phyloP scores from a whole-genome alignment of 2,888 invertebrate species.

The Physocephala rufipes region DNA sequence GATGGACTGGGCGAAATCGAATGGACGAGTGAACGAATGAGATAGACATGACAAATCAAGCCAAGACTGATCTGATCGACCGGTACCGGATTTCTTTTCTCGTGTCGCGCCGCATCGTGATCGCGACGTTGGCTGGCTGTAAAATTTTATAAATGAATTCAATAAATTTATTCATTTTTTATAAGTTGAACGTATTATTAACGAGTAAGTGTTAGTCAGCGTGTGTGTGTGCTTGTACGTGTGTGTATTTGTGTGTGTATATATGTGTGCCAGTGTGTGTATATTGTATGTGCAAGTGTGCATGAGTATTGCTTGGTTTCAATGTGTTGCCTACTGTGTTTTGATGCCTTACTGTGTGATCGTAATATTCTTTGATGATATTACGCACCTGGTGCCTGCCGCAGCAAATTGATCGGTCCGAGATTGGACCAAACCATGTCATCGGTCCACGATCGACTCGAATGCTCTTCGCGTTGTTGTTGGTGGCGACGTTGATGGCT shows the following conservation, averaged over 20 bases:
- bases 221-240: too few species aligned
- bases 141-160: conserved; percentile 31
- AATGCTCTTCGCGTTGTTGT: conserved; percentile 27
- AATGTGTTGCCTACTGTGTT: background rate
- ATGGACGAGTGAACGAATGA: too few species aligned
- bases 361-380: conserved; percentile 32
- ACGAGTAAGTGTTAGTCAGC: too few species aligned
- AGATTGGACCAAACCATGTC: background rate
- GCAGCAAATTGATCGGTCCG: conserved; percentile 7
- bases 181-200: background rate
- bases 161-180: conserved; percentile 34
- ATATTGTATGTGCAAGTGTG: too few species aligned
- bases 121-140: background rate
- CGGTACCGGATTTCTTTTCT: too few species aligned
- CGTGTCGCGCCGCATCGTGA: background rate
- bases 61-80: too few species aligned
- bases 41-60: conserved; percentile 8
- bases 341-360: background rate
- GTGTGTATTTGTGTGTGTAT: too few species aligned
- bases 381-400: conserved; percentile 44
- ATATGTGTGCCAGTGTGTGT: too few species aligned
- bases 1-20: too few species aligned
- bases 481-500: conserved; percentile 24
- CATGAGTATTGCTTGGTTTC: background rate
- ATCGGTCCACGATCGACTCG: background rate